A percentile compares a stretch with the other conserved stretches of the same genome.
phyloP scores from a whole-genome alignment of 2,797 vertebrate species.

The Psittacula echo region DNA sequence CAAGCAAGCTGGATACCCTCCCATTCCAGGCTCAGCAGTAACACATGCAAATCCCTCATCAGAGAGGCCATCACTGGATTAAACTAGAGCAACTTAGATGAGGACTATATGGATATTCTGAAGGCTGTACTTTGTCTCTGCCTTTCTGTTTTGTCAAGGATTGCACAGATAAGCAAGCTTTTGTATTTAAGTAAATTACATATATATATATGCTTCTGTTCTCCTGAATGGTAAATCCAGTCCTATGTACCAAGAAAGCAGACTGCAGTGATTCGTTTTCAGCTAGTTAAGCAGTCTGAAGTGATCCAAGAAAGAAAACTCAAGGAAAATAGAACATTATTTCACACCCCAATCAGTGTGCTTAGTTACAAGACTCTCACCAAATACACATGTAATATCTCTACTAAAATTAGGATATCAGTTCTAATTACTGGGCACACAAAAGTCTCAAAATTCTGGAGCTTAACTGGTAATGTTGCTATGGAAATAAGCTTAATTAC shows the following conservation, averaged over 20 bases:
- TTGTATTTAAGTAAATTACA: neutral
- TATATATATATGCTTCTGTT: neutral
- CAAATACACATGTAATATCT: slow-evolving; percentile 38
- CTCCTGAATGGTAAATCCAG: neutral
- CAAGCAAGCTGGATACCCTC: neutral
- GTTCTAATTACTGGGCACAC: slow-evolving; percentile 44
- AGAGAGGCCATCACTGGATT: neutral
- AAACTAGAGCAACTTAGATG: neutral
- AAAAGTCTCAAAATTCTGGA: slow-evolving; percentile 17
- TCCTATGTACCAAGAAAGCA: neutral
- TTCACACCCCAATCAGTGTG: slow-evolving; percentile 14
- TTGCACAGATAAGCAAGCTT: neutral
- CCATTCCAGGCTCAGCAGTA: neutral
- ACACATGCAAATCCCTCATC: neutral
- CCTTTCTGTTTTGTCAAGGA: neutral
- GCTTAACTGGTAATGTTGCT: slow-evolving; percentile 43
- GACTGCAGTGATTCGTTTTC: neutral
- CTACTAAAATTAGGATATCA: slow-evolving; percentile 62
- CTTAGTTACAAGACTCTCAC: slow-evolving; percentile 17
- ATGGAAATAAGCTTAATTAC: slow-evolving; percentile 58
- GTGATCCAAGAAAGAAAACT: neutral
- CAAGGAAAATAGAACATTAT: slow-evolving; percentile 33
- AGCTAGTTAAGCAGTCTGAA: neutral
- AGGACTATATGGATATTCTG: neutral
- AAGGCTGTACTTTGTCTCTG: neutral